A percentile compares a stretch with the other conserved stretches of the same genome.
phyloP scores from a whole-genome alignment of 2,797 vertebrate genomes.

The Scolopax bukidnonensis region DNA sequence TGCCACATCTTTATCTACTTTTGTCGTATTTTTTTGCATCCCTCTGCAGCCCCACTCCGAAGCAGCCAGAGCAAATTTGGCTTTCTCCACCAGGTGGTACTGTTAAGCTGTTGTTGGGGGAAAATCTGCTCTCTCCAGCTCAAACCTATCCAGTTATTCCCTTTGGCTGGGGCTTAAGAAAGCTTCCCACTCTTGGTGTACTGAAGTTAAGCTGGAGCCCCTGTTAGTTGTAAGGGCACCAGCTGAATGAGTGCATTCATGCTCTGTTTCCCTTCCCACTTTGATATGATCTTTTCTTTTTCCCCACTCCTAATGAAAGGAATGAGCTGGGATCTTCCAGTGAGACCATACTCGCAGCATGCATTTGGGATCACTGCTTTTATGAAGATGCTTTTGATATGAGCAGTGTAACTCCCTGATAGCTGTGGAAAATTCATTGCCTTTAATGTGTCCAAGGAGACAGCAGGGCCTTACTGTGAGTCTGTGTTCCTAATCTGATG shows the following conservation, averaged over 20 bases:
- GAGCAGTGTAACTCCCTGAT: not conserved
- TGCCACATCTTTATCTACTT: not conserved
- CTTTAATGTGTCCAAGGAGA: not conserved
- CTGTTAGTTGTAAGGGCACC: not conserved
- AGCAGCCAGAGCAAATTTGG: not conserved
- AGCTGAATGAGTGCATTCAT: not conserved
- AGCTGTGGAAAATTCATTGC: not conserved
- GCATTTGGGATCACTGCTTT: not conserved
- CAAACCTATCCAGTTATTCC: not conserved
- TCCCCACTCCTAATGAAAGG: not conserved
- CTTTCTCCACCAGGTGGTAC: conserved; percentile 60
- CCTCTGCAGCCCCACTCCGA: not conserved
- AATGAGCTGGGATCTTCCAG: not conserved
- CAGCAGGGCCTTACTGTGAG: not conserved
- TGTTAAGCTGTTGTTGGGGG: not conserved
- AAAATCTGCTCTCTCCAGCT: not conserved
- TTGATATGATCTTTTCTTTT: too few species aligned
- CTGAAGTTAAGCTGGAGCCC: not conserved
- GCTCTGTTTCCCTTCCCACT: not conserved
- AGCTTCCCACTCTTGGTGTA: not conserved
- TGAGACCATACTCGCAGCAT: rapidly evolving
- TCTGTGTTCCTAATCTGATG: not conserved
- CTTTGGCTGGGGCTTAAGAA: not conserved
- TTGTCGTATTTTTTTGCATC: rapidly evolving
- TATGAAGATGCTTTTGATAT: not conserved